Base-by-base conservation (phyloP, 1,140 invertebrate species). In the Pinna nobilis region DNA sequence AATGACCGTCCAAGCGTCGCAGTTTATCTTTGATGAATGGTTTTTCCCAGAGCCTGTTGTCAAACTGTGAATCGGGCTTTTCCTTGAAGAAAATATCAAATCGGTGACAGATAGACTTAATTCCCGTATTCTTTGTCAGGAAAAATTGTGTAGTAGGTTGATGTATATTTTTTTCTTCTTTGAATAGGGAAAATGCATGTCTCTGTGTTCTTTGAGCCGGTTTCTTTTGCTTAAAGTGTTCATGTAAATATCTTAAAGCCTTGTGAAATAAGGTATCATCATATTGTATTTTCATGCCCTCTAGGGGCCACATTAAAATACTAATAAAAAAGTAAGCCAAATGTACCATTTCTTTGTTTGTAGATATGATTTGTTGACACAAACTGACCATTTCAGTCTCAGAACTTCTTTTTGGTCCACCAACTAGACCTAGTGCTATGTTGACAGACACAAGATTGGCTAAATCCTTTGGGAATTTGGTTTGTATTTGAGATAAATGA, bases 271-370 rank as follows among this genome's bases (percentile, higher is more conserved):
- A 18, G 0, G 35, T 30, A 33, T 61, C 55, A 37, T 67, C 57
- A 23, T 60, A 67, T 4, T 32, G 18, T 39, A 25, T 1, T 35
- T 50, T 15, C 0, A 49, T 60, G 0, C 39, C 3, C 2, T 25
- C 35, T 37, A 32, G 15, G 1, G 71, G 63, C 71, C 71, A 73
- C 18, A 67, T 9, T 1, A 73, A 37, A 23, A 73, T 50, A 11
- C 41, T 67, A 0, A 67, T 51, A 51, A 67, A 67, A 51, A 73
- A 73, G 35, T 73, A 41, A n/a, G 50, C 71, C 23, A 67, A 33
- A 32, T 41, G 32, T 9, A 30, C 32, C 7, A 23, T 23, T 20
- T 67, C 55, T 23, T 28, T 11, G 9, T 39, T 28, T 15, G 20
- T 11, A 65, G 30, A 51, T 0, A 66, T 53, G 0, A 73, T 51